Percentiles rank a stretch among this genome's conserved stretches.
Evolutionary conservation across 2,888 invertebrate species (phyloP).

Genomic region (Abscondita cerata): DNA sequence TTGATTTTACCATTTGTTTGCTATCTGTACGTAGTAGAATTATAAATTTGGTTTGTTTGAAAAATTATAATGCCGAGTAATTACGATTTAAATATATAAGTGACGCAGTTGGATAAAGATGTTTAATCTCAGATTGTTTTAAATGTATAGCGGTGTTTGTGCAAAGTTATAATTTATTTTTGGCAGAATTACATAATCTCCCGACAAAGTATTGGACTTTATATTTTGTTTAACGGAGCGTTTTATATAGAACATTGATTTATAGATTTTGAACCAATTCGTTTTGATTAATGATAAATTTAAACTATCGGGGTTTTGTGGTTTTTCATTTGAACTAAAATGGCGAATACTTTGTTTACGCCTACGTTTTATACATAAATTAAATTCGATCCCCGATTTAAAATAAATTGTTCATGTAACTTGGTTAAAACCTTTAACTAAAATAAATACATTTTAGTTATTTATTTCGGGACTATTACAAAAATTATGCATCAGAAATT

Average conservation of each 20-base stretch:
- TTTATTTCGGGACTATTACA: too few species aligned
- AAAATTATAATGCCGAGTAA: too few species aligned
- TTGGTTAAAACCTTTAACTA: too few species aligned
- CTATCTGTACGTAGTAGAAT: too few species aligned
- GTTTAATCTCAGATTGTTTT: too few species aligned
- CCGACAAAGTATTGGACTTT: constrained; percentile 18
- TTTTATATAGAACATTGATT: constrained; percentile 44
- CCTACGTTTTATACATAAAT: constrained; percentile 15
- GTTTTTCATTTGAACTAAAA: constrained; percentile 28
- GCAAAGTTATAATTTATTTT: constrained; percentile 1
- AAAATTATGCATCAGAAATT: too few species aligned
- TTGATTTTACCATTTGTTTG: too few species aligned
- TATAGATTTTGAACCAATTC: constrained; percentile 43
- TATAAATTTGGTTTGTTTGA: too few species aligned
- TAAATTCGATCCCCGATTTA: background rate
- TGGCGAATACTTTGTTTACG: constrained; percentile 17
- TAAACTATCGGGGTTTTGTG: constrained; percentile 22
- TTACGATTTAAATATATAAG: too few species aligned
- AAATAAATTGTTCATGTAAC: background rate
- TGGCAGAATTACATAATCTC: constrained; percentile 21
- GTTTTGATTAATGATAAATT: constrained; percentile 45
- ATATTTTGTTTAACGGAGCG: constrained; percentile 38
- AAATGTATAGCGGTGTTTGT: too few species aligned
- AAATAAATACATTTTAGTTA: too few species aligned
- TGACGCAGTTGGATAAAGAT: too few species aligned